These are phyloP conservation scores for Erynnis tages DNA, from an alignment of 2,888 invertebrate genomes.

Conservation along the genomic window DNA sequence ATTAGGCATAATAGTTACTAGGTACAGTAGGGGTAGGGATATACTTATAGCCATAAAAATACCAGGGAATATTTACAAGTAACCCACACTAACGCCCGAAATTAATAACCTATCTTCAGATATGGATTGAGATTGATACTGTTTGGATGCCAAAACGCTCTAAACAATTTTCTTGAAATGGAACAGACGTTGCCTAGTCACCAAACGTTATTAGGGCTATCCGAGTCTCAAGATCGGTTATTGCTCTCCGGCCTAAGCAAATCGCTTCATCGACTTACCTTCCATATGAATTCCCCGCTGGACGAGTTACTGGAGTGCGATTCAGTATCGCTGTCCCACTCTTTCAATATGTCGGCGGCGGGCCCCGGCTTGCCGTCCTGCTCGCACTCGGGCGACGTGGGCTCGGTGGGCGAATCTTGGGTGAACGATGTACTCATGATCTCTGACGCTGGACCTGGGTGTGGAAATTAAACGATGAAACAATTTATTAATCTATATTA, in stretches of 20 bases:
- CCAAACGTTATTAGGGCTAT: too few species aligned
- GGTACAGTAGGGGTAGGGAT: slow-evolving; percentile 19
- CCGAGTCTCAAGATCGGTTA: too few species aligned
- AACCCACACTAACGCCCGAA: slow-evolving; percentile 1
- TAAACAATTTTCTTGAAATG: too few species aligned
- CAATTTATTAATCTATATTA: too few species aligned
- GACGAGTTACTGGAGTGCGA: slow-evolving; percentile 85
- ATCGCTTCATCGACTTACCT: slow-evolving; percentile 69
- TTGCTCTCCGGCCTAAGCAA: too few species aligned
- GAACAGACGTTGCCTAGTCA: slow-evolving; percentile 15
- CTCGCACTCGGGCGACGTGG: slow-evolving; percentile 57
- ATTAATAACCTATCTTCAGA: not conserved
- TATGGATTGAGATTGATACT: too few species aligned
- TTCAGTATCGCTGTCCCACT: slow-evolving; percentile 87
- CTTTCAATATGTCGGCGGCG: slow-evolving; percentile 73
- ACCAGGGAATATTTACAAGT: slow-evolving; percentile 8
- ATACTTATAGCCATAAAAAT: slow-evolving; percentile 14
- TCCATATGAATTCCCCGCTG: slow-evolving; percentile 91
- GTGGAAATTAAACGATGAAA: too few species aligned
- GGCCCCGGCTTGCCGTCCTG: slow-evolving; percentile 61
- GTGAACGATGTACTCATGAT: slow-evolving; percentile 75
- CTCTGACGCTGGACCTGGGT: slow-evolving; percentile 65
- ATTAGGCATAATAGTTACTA: too few species aligned
- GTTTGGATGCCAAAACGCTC: too few species aligned
- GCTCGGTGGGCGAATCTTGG: slow-evolving; percentile 73